Evolutionary conservation across 2,113 vertebrate species (phyloP).

Genomic region (Macquaria australasica): DNA sequence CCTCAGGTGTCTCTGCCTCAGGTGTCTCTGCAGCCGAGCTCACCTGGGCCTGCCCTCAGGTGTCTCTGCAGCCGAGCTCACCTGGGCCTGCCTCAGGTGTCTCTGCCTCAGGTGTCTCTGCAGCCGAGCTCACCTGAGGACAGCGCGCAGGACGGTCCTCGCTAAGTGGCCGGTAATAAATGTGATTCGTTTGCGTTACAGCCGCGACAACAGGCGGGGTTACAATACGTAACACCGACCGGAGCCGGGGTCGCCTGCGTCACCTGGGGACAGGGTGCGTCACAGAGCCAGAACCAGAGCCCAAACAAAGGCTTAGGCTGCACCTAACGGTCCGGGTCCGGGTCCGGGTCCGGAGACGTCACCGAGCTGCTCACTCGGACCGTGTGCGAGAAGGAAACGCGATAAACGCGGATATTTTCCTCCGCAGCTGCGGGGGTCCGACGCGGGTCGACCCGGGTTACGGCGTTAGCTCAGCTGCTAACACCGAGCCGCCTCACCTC

Average conservation of each 20-base stretch:
- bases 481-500: slow-evolving; percentile 80
- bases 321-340: slow-evolving; percentile 35
- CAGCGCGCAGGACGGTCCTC: too few relatives aligned
- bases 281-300: too few relatives aligned
- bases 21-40: not conserved
- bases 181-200: too few relatives aligned
- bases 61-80: too few relatives aligned
- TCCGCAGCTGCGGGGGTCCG: slow-evolving; percentile 26
- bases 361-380: not conserved
- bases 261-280: too few relatives aligned
- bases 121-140: not conserved
- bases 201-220: not conserved
- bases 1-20: slow-evolving; percentile 26
- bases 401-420: accelerated
- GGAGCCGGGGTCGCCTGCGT: too few relatives aligned
- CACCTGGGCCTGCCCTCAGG: too few relatives aligned
- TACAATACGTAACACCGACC: too few relatives aligned
- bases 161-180: too few relatives aligned
- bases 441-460: slow-evolving; percentile 15
- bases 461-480: slow-evolving; percentile 68
- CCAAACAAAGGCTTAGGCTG: slow-evolving; percentile 55
- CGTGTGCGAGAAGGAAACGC: accelerated
- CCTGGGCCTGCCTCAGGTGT: too few relatives aligned
- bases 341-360: too few relatives aligned
- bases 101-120: not conserved